These are phyloP conservation scores for Gallinago nigripennis DNA, from an alignment of 2,797 vertebrate genomes.

Conservation along the genomic window DNA sequence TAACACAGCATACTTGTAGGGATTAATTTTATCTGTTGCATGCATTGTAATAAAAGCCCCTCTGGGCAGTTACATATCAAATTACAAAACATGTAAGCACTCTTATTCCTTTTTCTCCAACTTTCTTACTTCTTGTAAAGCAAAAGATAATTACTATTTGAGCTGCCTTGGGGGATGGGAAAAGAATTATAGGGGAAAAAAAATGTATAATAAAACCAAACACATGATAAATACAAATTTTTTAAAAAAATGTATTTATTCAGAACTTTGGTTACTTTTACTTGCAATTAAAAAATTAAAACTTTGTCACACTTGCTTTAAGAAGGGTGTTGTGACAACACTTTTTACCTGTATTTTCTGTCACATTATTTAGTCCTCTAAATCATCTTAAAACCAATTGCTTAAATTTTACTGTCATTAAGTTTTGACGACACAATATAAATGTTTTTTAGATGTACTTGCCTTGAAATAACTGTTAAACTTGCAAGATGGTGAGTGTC, in stretches of 20 bases:
- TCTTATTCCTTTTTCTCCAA: neutral
- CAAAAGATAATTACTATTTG: conserved; percentile 41
- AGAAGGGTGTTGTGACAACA: neutral
- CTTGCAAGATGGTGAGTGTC: neutral
- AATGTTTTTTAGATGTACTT: neutral
- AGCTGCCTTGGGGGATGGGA: neutral
- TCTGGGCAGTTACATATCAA: conserved; percentile 36
- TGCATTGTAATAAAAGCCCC: conserved; percentile 51
- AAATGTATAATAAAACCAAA: neutral
- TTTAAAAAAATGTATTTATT: neutral
- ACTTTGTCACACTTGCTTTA: neutral
- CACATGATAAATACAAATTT: no score
- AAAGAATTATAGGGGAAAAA: neutral
- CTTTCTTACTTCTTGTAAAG: conserved; percentile 14
- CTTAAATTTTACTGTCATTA: neutral
- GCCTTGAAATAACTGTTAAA: neutral
- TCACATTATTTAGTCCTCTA: neutral
- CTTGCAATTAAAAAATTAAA: neutral
- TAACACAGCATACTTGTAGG: neutral
- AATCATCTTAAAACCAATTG: neutral
- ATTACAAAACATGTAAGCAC: conserved; percentile 29
- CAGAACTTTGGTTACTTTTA: neutral
- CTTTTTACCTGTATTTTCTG: neutral
- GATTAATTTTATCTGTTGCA: conserved; percentile 56
- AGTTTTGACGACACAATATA: neutral